These are phyloP conservation scores for Orestias chungarensis DNA, from an alignment of 2,797 vertebrate species.

Conservation along the genomic window DNA sequence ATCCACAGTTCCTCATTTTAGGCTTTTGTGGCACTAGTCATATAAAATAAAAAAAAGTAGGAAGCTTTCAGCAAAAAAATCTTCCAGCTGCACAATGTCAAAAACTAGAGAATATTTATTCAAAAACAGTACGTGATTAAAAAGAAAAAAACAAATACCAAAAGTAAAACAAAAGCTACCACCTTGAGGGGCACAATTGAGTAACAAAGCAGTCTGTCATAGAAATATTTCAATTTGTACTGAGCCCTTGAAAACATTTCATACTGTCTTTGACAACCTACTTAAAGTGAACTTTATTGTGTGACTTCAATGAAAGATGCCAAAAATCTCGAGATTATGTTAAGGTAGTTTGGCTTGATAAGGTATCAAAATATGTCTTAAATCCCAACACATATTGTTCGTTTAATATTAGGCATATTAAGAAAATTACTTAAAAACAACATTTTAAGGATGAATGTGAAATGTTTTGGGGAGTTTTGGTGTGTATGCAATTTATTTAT, in stretches of 20 bases:
- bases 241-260: background rate
- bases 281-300: background rate
- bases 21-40: too few relatives aligned
- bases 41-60: too few relatives aligned
- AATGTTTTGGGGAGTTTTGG: background rate
- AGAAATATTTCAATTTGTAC: background rate
- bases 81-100: too few relatives aligned
- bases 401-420: background rate
- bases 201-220: background rate
- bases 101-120: too few relatives aligned
- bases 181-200: too few relatives aligned
- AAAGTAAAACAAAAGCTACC: too few relatives aligned
- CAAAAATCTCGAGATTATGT: background rate
- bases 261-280: background rate
- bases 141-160: too few relatives aligned
- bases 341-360: background rate
- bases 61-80: too few relatives aligned
- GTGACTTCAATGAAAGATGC: background rate
- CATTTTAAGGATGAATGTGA: background rate
- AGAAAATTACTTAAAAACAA: background rate
- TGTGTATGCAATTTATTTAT: background rate
- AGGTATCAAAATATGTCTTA: background rate
- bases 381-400: background rate
- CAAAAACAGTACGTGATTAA: too few relatives aligned
- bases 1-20: too few relatives aligned